phyloP scores from a whole-genome alignment of 37 sponge, comb jelly and placozoan genomes.

The Aphrocallistes beatrix region DNA sequence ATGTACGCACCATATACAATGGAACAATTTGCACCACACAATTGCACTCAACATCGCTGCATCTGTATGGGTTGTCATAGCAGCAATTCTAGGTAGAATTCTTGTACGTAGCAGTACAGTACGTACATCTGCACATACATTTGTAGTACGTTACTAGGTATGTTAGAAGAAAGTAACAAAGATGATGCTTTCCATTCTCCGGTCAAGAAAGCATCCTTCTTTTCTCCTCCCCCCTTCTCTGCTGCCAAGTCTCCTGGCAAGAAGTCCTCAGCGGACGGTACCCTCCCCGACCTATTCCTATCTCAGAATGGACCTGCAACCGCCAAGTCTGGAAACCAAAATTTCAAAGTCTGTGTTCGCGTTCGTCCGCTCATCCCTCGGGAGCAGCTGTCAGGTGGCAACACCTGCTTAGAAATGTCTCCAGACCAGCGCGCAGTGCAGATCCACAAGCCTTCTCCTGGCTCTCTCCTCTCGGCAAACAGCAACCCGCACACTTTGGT shows the following conservation, averaged over 20 bases:
- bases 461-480: neutral
- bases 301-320: neutral
- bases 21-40: too few relatives aligned
- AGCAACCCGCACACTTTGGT: neutral
- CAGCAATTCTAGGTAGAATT: too few relatives aligned
- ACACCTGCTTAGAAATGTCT: neutral
- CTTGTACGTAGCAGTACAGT: too few relatives aligned
- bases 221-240: neutral
- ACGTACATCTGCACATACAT: too few relatives aligned
- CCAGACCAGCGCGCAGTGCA: neutral
- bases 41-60: too few relatives aligned
- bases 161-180: neutral
- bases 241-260: neutral
- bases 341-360: slow-evolving; percentile 72
- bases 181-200: neutral
- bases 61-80: too few relatives aligned
- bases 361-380: slow-evolving; percentile 52
- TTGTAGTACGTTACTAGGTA: too few relatives aligned
- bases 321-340: slow-evolving; percentile 19
- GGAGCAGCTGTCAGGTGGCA: slow-evolving; percentile 21
- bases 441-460: neutral
- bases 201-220: neutral
- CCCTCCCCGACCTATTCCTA: neutral
- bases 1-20: too few relatives aligned
- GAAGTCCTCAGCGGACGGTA: neutral